These are phyloP conservation scores for Cheilinus undulatus DNA, from an alignment of 2,113 vertebrate species.

Conservation along the genomic window DNA sequence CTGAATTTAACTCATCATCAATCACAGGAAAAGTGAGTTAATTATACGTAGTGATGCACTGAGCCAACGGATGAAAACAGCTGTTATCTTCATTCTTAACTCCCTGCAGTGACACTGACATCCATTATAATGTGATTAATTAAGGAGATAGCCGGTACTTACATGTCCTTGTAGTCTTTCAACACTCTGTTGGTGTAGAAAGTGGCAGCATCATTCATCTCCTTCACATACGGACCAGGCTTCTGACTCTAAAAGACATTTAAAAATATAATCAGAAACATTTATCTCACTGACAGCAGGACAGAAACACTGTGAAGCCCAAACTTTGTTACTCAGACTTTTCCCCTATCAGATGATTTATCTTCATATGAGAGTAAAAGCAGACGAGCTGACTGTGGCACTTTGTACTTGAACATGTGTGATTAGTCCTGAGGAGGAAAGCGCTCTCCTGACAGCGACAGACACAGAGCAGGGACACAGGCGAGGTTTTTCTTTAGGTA, in stretches of 20 bases:
- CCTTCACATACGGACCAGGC: slow-evolving; percentile 97
- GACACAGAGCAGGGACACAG: slow-evolving; percentile 44
- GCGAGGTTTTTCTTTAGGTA: slow-evolving; percentile 10
- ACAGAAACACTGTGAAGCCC: slow-evolving; percentile 25
- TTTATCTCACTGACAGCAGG: not conserved
- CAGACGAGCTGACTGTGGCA: not conserved
- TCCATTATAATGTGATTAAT: not conserved
- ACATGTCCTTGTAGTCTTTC: slow-evolving; percentile 98
- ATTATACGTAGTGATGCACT: no score
- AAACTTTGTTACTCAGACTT: not conserved
- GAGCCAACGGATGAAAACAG: no score
- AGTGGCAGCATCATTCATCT: slow-evolving; percentile 98
- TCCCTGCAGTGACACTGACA: not conserved
- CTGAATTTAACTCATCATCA: no score
- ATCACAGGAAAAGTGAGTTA: no score
- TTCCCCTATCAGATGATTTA: not conserved
- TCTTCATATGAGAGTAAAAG: slow-evolving; percentile 11
- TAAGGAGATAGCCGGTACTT: slow-evolving; percentile 55
- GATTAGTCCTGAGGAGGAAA: slow-evolving; percentile 8
- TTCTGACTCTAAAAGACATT: slow-evolving; percentile 88
- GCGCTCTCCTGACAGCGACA: slow-evolving; percentile 4
- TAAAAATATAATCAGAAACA: not conserved
- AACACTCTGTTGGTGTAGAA: slow-evolving; percentile 99
- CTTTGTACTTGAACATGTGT: slow-evolving; percentile 4
- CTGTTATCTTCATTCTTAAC: not conserved